phyloP scores from a whole-genome alignment of 2,113 vertebrate genomes.

The Anser cygnoides region DNA sequence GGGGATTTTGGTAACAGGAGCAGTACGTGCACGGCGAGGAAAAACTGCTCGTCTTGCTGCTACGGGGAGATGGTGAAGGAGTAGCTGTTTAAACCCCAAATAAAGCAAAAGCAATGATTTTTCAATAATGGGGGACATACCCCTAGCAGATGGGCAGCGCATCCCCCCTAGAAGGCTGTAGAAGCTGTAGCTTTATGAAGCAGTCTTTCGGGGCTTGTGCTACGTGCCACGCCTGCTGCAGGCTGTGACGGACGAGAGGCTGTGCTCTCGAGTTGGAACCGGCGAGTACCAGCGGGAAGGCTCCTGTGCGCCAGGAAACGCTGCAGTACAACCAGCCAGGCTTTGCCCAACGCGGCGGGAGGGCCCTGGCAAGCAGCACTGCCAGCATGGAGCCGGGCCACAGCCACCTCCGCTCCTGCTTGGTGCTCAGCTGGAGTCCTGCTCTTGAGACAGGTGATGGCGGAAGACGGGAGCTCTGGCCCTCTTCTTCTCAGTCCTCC shows the following conservation, averaged over 20 bases:
- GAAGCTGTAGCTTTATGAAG: neutral
- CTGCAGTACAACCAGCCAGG: neutral
- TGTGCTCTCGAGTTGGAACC: rapidly evolving
- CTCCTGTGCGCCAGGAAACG: neutral
- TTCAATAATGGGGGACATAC: neutral
- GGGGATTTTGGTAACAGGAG: neutral
- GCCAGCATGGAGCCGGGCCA: neutral
- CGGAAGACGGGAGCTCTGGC: rapidly evolving
- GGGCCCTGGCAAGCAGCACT: neutral
- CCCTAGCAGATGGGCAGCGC: neutral
- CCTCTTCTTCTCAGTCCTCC: neutral
- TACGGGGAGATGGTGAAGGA: neutral
- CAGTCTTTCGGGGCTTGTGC: rapidly evolving
- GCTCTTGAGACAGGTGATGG: rapidly evolving
- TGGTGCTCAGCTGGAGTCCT: neutral
- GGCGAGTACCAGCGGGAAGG: neutral
- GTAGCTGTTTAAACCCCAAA: neutral
- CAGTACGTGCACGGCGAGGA: neutral
- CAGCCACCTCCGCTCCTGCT: neutral
- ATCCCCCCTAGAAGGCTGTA: neutral
- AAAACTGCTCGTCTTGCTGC: neutral
- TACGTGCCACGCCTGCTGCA: neutral
- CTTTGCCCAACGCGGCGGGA: neutral
- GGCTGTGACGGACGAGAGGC: neutral
- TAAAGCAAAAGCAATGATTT: neutral